phyloP scores from a whole-genome alignment of 2,888 invertebrate species.

The Protodeltote pygarga region DNA sequence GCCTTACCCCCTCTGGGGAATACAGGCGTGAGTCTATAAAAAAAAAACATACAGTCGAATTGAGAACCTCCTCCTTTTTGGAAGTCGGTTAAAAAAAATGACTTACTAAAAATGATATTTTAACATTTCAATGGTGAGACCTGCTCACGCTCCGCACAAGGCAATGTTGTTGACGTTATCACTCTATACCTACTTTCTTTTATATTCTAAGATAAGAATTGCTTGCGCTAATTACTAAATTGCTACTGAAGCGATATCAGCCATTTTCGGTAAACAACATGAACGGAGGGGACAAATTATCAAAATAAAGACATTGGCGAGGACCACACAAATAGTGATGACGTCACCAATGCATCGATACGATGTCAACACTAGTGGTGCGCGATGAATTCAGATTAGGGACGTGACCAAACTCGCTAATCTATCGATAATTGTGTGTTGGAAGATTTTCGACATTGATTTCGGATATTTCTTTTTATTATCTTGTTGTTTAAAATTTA shows the following conservation, averaged over 20 bases:
- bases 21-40: too few relatives aligned
- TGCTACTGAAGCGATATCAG: background rate
- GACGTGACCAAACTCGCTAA: constrained; percentile 55
- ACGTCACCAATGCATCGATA: constrained; percentile 58
- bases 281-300: constrained; percentile 9
- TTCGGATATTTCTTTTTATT: constrained; percentile 47
- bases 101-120: too few relatives aligned
- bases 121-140: too few relatives aligned
- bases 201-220: too few relatives aligned
- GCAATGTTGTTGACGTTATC: too few relatives aligned
- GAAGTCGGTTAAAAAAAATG: too few relatives aligned
- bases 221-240: background rate
- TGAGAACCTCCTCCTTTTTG: too few relatives aligned
- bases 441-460: constrained; percentile 38
- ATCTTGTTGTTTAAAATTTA: constrained; percentile 28
- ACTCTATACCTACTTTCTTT: too few relatives aligned
- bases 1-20: too few relatives aligned
- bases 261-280: constrained; percentile 1
- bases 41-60: too few relatives aligned
- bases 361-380: constrained; percentile 51
- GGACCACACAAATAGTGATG: constrained; percentile 62
- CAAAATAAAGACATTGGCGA: constrained; percentile 37
- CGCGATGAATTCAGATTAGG: constrained; percentile 54
- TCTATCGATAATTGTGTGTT: constrained; percentile 37
- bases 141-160: too few relatives aligned